Base-by-base conservation (phyloP, 2,888 invertebrate species). In the Drosophila hamatofila region DNA sequence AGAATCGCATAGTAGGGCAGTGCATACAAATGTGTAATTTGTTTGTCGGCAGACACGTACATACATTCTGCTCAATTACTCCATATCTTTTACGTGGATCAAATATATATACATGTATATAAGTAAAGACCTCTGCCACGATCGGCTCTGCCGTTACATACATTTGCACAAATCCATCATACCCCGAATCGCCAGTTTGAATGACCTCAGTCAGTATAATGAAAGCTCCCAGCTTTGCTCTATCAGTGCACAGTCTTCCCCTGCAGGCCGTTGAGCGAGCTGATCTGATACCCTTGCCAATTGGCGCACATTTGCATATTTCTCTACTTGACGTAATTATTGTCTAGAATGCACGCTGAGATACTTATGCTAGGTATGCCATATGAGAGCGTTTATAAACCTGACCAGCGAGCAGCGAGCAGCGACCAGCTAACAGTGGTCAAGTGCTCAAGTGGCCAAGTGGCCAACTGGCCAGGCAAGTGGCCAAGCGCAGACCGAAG, bases 281-380 rank as follows among this genome's bases (percentile, higher is more conserved):
- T n/a, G 35, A 35, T 35, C 18, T 1, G 7, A 5, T 39, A 12
- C 25, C 25, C 25, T 27, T 7, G 54, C 8, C 39, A 18, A 35
- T 35, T 52, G 60, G 18, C 39, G 2, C 5, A 27, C 18, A 41
- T 27, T 39, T 5, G 12, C 48, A 48, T 39, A 63, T 49, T 63
- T 59, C 30, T 42, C 9, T 35, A 51, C 33, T 35, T 18, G 23
- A 25, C 35, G 27, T 60, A 64, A 64, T 52, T 62, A 52, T 52
- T 37, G 63, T 16, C n/a, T 2, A 23, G 30, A 62, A 49, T 64
- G 64, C 49, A 60, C 41, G 21, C 61, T 21, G 65, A 21, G 44
- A 35, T 42, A 23, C 46, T 21, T 14, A 35, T 33, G 49, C 30
- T 18, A 4, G 35, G 44, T n/a, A 27, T 62, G 55, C 44, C 55